Evolutionary conservation across 2,113 vertebrate genomes (phyloP).

Genomic region (Neotoma lepida): DNA sequence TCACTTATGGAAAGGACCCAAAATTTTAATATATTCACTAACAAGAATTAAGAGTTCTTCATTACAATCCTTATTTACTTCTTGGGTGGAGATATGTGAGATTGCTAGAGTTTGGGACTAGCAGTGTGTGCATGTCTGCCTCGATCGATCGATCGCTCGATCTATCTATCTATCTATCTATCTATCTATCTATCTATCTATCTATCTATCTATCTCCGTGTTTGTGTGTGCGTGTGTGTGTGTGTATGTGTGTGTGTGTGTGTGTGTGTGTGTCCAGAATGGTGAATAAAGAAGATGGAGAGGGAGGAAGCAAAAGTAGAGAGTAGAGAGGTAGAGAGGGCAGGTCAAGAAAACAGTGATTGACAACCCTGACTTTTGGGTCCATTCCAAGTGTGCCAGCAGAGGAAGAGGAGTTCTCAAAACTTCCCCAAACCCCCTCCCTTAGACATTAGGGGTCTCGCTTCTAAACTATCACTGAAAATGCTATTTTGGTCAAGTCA

Average conservation of each 20-base stretch:
- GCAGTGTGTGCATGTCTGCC: not conserved
- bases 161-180: not conserved
- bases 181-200: not conserved
- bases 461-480: conserved; percentile 70
- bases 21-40: not conserved
- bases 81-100: not conserved
- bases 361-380: not conserved
- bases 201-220: not conserved
- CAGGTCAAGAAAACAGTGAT: not conserved
- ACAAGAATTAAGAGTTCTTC: not conserved
- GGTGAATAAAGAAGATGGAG: not conserved
- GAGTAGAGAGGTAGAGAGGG: not conserved
- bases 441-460: conserved; percentile 36
- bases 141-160: not conserved
- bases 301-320: not conserved
- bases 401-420: not conserved
- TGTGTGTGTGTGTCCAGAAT: not conserved
- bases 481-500: conserved; percentile 65
- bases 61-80: not conserved
- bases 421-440: not conserved
- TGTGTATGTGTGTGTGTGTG: not conserved
- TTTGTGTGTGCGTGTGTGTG: not conserved
- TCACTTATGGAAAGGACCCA: not conserved
- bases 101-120: not conserved
- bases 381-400: not conserved